A percentile compares a stretch with the other conserved stretches of the same genome.
phyloP scores from a whole-genome alignment of 2,113 vertebrate species.

The Dendropsophus ebraccatus region DNA sequence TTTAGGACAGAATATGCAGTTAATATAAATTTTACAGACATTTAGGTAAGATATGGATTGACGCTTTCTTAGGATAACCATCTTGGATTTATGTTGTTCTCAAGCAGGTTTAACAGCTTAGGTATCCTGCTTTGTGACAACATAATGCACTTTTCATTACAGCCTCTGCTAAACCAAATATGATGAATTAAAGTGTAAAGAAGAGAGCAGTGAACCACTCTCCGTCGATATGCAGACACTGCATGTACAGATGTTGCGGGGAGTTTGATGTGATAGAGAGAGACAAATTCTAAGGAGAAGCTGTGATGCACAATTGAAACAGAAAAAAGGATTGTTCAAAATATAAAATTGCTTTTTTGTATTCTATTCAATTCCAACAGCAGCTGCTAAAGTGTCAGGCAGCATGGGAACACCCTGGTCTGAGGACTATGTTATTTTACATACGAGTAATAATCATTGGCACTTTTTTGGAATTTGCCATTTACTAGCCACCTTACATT shows the following conservation, averaged over 20 bases:
- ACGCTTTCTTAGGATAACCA: constrained; percentile 15
- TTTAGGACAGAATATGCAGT: constrained; percentile 11
- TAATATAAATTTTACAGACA: constrained; percentile 42
- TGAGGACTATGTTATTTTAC: neutral
- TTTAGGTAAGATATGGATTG: constrained; percentile 31
- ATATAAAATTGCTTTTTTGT: neutral
- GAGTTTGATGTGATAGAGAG: constrained; percentile 31
- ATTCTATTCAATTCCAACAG: neutral
- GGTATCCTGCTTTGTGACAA: constrained; percentile 40
- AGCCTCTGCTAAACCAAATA: constrained; percentile 35
- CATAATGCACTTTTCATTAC: constrained; percentile 55
- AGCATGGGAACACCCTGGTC: constrained; percentile 5
- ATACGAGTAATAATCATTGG: neutral
- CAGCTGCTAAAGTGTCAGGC: constrained; percentile 9
- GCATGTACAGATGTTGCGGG: constrained; percentile 16
- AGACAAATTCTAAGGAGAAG: constrained; percentile 21
- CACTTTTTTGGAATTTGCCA: neutral
- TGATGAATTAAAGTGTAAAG: constrained; percentile 52
- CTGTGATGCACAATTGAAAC: constrained; percentile 24
- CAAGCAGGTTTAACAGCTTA: constrained; percentile 43
- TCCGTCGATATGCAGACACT: neutral
- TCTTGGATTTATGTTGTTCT: constrained; percentile 50
- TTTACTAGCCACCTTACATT: neutral
- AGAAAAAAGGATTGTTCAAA: neutral
- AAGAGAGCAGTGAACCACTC: neutral